Percentiles rank a stretch among this genome's conserved stretches.
Conservation (phyloP, 2,113 vertebrate genomes). For the Oncorhynchus masou region DNA sequence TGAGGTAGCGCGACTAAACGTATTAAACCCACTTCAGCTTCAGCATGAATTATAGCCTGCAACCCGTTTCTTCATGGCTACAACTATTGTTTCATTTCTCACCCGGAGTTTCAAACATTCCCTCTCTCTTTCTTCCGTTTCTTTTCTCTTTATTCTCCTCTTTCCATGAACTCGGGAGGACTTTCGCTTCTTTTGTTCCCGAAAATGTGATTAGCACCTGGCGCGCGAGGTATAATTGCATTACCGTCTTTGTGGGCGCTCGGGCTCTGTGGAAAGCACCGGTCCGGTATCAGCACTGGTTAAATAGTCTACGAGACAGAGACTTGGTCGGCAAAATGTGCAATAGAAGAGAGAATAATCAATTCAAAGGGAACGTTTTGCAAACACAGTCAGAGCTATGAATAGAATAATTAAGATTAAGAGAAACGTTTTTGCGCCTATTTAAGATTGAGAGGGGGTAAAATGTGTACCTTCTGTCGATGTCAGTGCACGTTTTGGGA, state of each 20-base stretch:
- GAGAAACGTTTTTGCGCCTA: not conserved
- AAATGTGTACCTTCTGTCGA: constrained; percentile 28
- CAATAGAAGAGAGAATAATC: constrained; percentile 38
- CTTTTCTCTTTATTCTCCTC: constrained; percentile 39
- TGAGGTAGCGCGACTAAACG: constrained; percentile 73
- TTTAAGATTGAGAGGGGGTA: not conserved
- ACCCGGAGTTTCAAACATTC: constrained; percentile 62
- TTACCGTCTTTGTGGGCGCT: constrained; percentile 72
- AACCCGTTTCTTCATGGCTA: constrained; percentile 50
- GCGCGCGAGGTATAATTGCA: constrained; percentile 75
- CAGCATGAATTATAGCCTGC: constrained; percentile 63
- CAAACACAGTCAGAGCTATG: constrained; percentile 52
- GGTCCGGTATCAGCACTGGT: constrained; percentile 75
- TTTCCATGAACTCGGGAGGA: constrained; percentile 67
- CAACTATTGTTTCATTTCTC: constrained; percentile 67
- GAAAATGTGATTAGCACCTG: constrained; percentile 77
- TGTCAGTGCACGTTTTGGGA: constrained; percentile 53
- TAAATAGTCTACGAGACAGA: constrained; percentile 49
- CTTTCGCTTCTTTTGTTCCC: constrained; percentile 73
- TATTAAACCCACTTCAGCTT: constrained; percentile 75
- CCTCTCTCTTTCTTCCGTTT: constrained; percentile 31
- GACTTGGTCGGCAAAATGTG: constrained; percentile 41
- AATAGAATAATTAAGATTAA: constrained; percentile 43
- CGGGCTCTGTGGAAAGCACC: constrained; percentile 61
- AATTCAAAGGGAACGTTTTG: constrained; percentile 57